Conservation (phyloP, 2,888 invertebrate genomes). For the Nomada fucata region DNA sequence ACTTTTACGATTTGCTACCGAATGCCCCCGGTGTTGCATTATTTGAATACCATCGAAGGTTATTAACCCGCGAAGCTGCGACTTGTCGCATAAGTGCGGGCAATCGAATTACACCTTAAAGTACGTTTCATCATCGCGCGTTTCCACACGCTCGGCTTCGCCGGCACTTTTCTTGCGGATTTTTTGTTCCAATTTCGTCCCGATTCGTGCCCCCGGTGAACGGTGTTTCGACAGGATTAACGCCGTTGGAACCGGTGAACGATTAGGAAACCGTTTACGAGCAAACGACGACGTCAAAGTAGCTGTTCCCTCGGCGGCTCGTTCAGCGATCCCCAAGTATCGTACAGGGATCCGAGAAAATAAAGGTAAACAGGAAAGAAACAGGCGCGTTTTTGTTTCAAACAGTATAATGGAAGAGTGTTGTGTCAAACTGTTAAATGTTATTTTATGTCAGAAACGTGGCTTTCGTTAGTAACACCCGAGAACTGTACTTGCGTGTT, state of each 20-base stretch:
- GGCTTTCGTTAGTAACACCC: too few relatives aligned
- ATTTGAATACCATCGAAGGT: constrained; percentile 44
- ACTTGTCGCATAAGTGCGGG: constrained; percentile 25
- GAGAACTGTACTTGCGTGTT: too few relatives aligned
- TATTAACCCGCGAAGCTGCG: constrained; percentile 32
- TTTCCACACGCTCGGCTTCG: constrained; percentile 15
- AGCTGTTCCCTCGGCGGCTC: neutral
- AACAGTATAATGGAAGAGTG: too few relatives aligned
- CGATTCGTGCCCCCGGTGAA: neutral
- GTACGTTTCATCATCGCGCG: constrained; percentile 47
- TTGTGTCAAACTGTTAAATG: too few relatives aligned
- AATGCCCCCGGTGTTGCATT: constrained; percentile 6
- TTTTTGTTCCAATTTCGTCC: neutral
- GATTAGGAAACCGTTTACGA: constrained; percentile 12
- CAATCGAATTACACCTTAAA: constrained; percentile 40
- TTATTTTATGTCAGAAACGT: too few relatives aligned
- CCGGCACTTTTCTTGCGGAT: constrained; percentile 26
- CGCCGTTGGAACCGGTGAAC: constrained; percentile 4
- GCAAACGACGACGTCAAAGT: too few relatives aligned
- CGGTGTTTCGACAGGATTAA: neutral
- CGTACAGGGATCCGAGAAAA: too few relatives aligned
- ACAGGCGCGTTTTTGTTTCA: too few relatives aligned
- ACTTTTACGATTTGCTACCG: constrained; percentile 9
- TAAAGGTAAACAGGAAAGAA: too few relatives aligned
- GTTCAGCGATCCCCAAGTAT: too few relatives aligned